A percentile compares a stretch with the other conserved stretches of the same genome.
Evolutionary conservation across 2,797 vertebrate genomes (phyloP).

Genomic region (Emys orbicularis): DNA sequence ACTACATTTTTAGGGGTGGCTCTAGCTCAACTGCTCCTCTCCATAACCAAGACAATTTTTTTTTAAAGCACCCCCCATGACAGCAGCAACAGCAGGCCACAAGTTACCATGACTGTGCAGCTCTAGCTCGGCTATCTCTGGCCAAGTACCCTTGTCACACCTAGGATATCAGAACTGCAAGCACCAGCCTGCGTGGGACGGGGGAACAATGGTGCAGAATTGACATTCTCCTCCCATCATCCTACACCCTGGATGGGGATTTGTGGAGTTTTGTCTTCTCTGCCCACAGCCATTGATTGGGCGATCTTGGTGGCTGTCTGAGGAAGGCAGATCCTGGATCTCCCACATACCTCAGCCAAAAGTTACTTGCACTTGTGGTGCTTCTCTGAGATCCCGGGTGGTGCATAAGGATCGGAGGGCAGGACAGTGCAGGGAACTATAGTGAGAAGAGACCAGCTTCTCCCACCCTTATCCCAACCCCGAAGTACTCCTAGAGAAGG

Average conservation of each 20-base stretch:
- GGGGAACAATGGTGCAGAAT: rapidly evolving
- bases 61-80: neutral
- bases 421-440: neutral
- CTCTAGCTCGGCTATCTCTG: neutral
- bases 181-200: neutral
- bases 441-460: neutral
- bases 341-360: neutral
- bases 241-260: neutral
- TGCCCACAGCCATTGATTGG: neutral
- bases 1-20: neutral
- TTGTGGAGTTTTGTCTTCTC: neutral
- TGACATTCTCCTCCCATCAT: rapidly evolving
- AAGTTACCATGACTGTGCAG: neutral
- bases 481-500: too few relatives aligned
- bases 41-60: neutral
- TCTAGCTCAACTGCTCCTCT: neutral
- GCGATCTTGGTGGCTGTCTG: neutral
- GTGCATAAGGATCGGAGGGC: neutral
- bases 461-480: neutral
- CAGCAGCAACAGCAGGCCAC: neutral
- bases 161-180: rapidly evolving
- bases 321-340: neutral
- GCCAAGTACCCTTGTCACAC: neutral
- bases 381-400: neutral
- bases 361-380: neutral